A percentile compares a stretch with the other conserved stretches of the same genome.
Evolutionary conservation across 2,888 invertebrate species (phyloP).

Genomic region (Ectemnius continuus): DNA sequence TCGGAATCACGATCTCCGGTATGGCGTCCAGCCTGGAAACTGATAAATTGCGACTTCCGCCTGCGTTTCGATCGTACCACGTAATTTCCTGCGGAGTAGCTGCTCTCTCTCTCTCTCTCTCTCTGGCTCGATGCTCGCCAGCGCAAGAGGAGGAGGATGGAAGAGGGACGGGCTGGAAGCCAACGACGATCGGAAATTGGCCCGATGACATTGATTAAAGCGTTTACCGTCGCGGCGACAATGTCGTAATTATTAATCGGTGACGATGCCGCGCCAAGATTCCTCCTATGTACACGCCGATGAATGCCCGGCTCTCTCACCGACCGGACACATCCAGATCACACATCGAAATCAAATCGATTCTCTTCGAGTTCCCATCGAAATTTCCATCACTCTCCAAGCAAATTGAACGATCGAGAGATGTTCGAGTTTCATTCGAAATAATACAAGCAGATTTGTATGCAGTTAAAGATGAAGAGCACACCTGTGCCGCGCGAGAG

Average conservation of each 20-base stretch:
- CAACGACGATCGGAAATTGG: slow-evolving; percentile 77
- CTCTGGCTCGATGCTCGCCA: slow-evolving; percentile 15
- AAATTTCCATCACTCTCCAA: no score
- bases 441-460: no score
- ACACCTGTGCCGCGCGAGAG: no score
- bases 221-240: slow-evolving; percentile 71
- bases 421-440: no score
- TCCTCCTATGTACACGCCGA: slow-evolving; percentile 29
- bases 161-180: slow-evolving; percentile 66
- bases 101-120: slow-evolving; percentile 23
- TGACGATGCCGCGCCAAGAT: slow-evolving; percentile 61
- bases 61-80: slow-evolving; percentile 73
- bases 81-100: slow-evolving; percentile 76
- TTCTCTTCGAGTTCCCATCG: no score
- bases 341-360: no score
- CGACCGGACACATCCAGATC: no score
- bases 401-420: no score
- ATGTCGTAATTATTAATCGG: slow-evolving; percentile 77
- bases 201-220: slow-evolving; percentile 78
- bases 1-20: slow-evolving; percentile 59
- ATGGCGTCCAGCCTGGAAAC: slow-evolving; percentile 67
- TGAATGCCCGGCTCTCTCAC: not conserved
- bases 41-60: slow-evolving; percentile 78
- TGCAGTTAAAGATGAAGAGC: no score
- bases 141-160: slow-evolving; percentile 38